These are phyloP conservation scores for Gavia stellata DNA, from an alignment of 2,113 vertebrate genomes.

Conservation along the genomic window DNA sequence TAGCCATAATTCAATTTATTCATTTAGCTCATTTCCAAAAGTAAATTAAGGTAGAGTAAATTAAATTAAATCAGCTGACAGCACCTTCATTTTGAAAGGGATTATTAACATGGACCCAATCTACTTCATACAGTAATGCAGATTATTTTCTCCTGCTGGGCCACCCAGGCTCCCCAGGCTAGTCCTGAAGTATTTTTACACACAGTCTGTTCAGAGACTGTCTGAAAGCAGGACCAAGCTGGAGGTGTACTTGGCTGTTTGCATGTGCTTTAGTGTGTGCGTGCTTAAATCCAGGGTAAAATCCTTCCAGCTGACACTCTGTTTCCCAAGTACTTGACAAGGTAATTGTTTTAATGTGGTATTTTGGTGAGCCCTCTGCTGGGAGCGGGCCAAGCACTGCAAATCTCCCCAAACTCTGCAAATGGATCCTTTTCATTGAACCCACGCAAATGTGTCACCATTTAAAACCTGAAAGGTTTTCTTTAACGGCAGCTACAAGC, in stretches of 20 bases:
- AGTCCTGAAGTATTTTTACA: neutral
- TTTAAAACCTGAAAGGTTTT: conserved; percentile 27
- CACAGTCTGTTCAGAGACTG: neutral
- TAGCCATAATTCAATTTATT: conserved; percentile 56
- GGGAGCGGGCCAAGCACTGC: conserved; percentile 41
- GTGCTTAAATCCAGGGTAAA: conserved; percentile 15
- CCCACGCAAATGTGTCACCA: neutral
- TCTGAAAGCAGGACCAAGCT: neutral
- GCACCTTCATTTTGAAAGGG: conserved; percentile 36
- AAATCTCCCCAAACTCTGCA: neutral
- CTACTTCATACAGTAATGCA: neutral
- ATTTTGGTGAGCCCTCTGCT: conserved; percentile 55
- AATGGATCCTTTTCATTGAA: conserved; percentile 50
- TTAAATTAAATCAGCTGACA: conserved; percentile 51
- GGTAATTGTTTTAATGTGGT: conserved; percentile 46
- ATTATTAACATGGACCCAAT: neutral
- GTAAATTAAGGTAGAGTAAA: conserved; percentile 53
- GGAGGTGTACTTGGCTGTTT: neutral
- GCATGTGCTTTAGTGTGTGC: neutral
- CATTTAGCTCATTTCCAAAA: conserved; percentile 58
- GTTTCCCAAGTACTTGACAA: conserved; percentile 18
- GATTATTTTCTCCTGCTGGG: conserved; percentile 4
- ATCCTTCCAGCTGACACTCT: neutral
- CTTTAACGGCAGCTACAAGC: conserved; percentile 20
- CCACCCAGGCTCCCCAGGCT: neutral